Base-by-base conservation (phyloP, 2,888 invertebrate species). In the Malthinus seriepunctatus region DNA sequence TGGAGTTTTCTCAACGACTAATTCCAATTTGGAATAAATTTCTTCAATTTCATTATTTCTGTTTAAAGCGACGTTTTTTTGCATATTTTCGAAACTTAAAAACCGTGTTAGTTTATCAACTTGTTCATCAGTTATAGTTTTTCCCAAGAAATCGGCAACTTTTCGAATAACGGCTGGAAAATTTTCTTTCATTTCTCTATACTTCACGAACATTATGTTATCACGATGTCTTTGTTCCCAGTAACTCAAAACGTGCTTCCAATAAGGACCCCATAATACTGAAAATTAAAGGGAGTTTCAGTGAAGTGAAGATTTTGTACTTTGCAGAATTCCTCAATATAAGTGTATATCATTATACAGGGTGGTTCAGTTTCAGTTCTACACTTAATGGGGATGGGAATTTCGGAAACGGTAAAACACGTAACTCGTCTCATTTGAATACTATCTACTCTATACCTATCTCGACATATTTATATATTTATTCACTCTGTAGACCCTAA, bases 201-300 rank as follows among this genome's bases (percentile, higher is more conserved):
- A 91, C 70, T 87, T 88, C 45, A 91, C 75, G 67, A 89, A 88
- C 2, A 90, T 75, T 63, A 90, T 77, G 72, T 89, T 88, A 1
- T 84, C 79, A 62, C 87, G 78, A 57, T 88, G 67, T 56, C 85
- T 80, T 47, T 83, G 74, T 5, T 82, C 78, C 86, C 88, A 88
- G 0, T 88, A 88, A 77, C 90, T 89, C 68, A 85, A 85, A 1
- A 91, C 71, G 68, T 91, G 90, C 51, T 85, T 84, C 79, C 88
- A 90, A 69, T 84, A 90, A 0, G 91, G 90, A 53, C 86, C 82
- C 85, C 87, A 89, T 31, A 85, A 81, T 71, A 86, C 88, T 63
- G n/a, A 15, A 60, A 56, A 1, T 14, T 5, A 14, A n/a, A n/a
- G n/a, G n/a, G n/a, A 1, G 32, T 11, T 8, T 1, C 15, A 14